These are phyloP conservation scores for Probaryconus sp. DNA, from an alignment of 1,140 invertebrate species.

Conservation along the genomic window DNA sequence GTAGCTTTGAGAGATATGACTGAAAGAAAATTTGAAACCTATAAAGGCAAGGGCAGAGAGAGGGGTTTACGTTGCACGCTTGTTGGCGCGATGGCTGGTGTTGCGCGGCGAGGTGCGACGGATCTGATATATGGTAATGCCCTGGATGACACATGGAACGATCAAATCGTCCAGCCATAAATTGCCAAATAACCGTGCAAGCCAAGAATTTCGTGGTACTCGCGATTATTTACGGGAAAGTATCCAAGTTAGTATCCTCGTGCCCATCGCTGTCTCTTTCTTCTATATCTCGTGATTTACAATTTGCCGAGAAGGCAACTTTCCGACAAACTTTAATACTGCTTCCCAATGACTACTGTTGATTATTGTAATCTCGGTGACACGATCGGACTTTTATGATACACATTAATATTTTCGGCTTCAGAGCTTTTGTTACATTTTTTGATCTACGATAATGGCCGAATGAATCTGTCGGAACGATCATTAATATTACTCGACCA, in stretches of 20 bases:
- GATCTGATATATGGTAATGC: conserved; percentile 68
- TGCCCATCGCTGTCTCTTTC: conserved; percentile 40
- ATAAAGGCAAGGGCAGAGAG: conserved; percentile 49
- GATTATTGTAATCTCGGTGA: conserved; percentile 24
- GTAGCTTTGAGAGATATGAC: conserved; percentile 5
- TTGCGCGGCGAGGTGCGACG: conserved; percentile 43
- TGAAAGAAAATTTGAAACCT: conserved; percentile 31
- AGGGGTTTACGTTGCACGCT: conserved; percentile 65
- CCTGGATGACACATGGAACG: conserved; percentile 70
- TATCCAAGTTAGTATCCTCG: conserved; percentile 58
- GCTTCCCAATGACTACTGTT: conserved; percentile 27
- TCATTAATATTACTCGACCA: too few species aligned
- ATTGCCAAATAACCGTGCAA: conserved; percentile 66
- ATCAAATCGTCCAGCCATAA: conserved; percentile 68
- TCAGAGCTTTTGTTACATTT: too few species aligned
- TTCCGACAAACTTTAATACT: conserved; percentile 24
- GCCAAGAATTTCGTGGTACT: conserved; percentile 65
- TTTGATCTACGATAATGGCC: neutral
- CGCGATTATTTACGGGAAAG: conserved; percentile 67
- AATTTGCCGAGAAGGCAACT: conserved; percentile 36
- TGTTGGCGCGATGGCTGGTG: conserved; percentile 42
- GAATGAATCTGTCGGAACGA: too few species aligned
- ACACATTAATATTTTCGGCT: too few species aligned
- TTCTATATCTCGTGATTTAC: conserved; percentile 59
- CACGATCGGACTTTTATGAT: conserved; percentile 9